Conservation (phyloP, 2,888 invertebrate genomes). For the Idaea dimidiata region DNA sequence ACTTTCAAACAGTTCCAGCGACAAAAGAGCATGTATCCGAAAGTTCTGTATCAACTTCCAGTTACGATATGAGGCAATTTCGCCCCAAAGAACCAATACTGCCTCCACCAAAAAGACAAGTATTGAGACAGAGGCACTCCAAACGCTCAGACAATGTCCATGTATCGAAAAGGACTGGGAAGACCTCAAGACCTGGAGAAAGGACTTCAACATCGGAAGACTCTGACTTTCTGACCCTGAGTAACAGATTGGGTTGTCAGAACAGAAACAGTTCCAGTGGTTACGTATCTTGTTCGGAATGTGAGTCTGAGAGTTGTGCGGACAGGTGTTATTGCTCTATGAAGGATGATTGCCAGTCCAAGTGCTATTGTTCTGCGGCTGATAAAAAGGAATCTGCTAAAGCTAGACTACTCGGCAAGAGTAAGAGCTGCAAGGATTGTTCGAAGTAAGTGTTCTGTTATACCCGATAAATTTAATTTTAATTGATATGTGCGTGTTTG, state of each 20-base stretch:
- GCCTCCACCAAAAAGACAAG: conserved; percentile 67
- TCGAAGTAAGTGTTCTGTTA: conserved; percentile 58
- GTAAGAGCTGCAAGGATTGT: conserved; percentile 70
- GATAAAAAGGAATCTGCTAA: conserved; percentile 69
- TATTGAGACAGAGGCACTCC: conserved; percentile 61
- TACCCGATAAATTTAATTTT: too few relatives aligned
- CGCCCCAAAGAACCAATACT: conserved; percentile 77
- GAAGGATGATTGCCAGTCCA: conserved; percentile 78
- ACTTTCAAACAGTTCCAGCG: conserved; percentile 41
- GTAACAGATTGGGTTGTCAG: conserved; percentile 81
- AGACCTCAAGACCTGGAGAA: conserved; percentile 76
- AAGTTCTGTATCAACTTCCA: conserved; percentile 83
- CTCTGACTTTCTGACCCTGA: conserved; percentile 80
- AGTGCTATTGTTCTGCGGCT: conserved; percentile 84
- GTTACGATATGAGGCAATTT: conserved; percentile 83
- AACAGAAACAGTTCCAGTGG: conserved; percentile 84
- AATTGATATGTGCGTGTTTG: not conserved
- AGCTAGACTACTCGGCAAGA: conserved; percentile 54
- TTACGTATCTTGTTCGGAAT: conserved; percentile 94
- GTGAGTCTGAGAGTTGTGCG: conserved; percentile 92
- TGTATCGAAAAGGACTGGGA: conserved; percentile 66
- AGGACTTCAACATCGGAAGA: conserved; percentile 83
- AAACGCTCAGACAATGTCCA: conserved; percentile 66
- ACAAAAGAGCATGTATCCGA: conserved; percentile 71
- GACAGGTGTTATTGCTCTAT: conserved; percentile 94